Conservation (phyloP, 2,888 invertebrate species). For the Clunio marinus region DNA sequence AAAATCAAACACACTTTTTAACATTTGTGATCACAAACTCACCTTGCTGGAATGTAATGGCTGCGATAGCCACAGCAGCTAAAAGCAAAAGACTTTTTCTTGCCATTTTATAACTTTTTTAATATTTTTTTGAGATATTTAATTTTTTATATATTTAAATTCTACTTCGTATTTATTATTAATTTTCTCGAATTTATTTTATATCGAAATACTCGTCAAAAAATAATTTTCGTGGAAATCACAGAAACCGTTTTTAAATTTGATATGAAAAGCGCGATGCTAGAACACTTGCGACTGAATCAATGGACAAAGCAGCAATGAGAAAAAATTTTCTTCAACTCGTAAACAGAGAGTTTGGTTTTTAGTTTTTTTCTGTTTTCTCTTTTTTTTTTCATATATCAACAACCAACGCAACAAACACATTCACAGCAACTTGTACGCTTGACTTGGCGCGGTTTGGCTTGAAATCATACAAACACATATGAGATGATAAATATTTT, state of each 20-base stretch:
- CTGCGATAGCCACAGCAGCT: conserved; percentile 36
- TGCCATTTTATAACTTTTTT: conserved; percentile 40
- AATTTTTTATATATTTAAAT: background rate
- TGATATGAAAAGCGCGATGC: no score
- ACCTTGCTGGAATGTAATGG: conserved; percentile 41
- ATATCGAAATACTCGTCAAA: background rate
- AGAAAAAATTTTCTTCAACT: conserved; percentile 22
- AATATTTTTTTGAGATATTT: background rate
- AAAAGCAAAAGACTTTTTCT: conserved; percentile 40
- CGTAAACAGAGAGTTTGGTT: conserved; percentile 6
- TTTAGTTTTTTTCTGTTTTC: conserved; percentile 9
- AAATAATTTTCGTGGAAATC: no score
- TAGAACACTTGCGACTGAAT: conserved; percentile 21
- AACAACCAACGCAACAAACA: background rate
- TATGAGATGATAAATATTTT: no score
- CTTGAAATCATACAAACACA: background rate
- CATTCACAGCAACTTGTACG: background rate
- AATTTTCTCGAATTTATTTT: background rate
- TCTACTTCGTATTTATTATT: background rate
- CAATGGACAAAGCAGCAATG: conserved; percentile 35
- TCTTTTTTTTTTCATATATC: background rate
- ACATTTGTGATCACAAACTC: no score
- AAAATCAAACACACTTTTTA: no score
- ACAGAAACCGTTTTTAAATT: background rate
- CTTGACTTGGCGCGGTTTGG: background rate